These are phyloP conservation scores for Mellivora capensis DNA, from an alignment of 2,113 vertebrate species.

Conservation along the genomic window DNA sequence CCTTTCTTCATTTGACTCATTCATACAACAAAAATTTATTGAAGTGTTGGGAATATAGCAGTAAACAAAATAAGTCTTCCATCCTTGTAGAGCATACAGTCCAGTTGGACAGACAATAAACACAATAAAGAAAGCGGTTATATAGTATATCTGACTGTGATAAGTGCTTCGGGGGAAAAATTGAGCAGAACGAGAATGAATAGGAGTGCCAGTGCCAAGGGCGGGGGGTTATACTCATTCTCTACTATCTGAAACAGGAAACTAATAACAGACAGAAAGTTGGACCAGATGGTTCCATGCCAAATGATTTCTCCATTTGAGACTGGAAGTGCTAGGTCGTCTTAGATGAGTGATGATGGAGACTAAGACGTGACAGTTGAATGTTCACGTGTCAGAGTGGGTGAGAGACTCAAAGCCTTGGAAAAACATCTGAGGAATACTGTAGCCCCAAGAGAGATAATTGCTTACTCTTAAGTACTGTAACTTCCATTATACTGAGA, in stretches of 20 bases:
- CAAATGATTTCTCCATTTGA: not conserved
- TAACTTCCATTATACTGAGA: not conserved
- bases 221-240: not conserved
- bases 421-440: not conserved
- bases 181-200: not conserved
- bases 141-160: not conserved
- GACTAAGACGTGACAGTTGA: not conserved
- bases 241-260: not conserved
- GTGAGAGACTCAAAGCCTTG: not conserved
- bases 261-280: not conserved
- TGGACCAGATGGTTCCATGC: not conserved
- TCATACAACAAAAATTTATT: not conserved
- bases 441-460: not conserved
- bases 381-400: not conserved
- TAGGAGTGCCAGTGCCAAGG: not conserved
- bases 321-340: not conserved
- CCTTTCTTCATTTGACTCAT: not conserved
- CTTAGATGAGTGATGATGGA: not conserved
- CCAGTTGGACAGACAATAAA: not conserved
- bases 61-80: not conserved
- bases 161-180: not conserved
- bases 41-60: not conserved
- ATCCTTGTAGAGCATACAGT: not conserved
- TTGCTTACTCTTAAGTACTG: not conserved
- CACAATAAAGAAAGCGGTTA: not conserved